Base-by-base conservation (phyloP, 2,797 vertebrate genomes). In the Melanotaenia trifasciata region DNA sequence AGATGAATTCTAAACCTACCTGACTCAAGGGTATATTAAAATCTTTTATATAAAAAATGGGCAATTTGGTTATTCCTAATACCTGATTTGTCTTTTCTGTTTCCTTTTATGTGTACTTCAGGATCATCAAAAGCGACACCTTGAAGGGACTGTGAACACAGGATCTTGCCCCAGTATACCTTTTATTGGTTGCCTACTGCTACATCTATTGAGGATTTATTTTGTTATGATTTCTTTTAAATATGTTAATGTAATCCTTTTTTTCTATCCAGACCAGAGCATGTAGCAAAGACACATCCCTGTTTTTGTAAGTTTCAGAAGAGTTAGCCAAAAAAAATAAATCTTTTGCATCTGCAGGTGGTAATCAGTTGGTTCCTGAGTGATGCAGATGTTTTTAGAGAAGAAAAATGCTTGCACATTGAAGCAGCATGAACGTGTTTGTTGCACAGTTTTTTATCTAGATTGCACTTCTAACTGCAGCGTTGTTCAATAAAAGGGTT, bases 41-140 rank as follows among this genome's bases (percentile, higher is more conserved):
- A 38, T 72, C 0, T 58, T 43, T 14, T 12, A 64, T 12, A 8
- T 40, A 1, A 18, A 51, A 60, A 10, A 3, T 50, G 22, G 4
- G 26, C 53, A 24, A 56, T 56, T 0, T 0, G 18, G 16, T 61
- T 50, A 33, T 60, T 13, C 0, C 5, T 36, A 6, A 26, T 14
- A 3, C 32, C 22, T 67, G 0, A 69, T 50, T 47, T 18, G 14
- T 64, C 14, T 51, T 14, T 32, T 50, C 58, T 16, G 26, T 50
- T 72, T 4, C 12, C 4, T 47, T 14, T 64, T n/a, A 56, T 76
- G 9, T 81, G 18, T 57, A 30, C 16, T 60, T 43, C 14, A 83
- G 75, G 18, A 26, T 64, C n/a, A 63, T 66, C 28, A 9, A 26
- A 59, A 18, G 20, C 35, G 2, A 5, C 32, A 38, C 13, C 22